phyloP scores from a whole-genome alignment of 53 echinoderm and acorn worm species.

The Paelopatides confundens region DNA sequence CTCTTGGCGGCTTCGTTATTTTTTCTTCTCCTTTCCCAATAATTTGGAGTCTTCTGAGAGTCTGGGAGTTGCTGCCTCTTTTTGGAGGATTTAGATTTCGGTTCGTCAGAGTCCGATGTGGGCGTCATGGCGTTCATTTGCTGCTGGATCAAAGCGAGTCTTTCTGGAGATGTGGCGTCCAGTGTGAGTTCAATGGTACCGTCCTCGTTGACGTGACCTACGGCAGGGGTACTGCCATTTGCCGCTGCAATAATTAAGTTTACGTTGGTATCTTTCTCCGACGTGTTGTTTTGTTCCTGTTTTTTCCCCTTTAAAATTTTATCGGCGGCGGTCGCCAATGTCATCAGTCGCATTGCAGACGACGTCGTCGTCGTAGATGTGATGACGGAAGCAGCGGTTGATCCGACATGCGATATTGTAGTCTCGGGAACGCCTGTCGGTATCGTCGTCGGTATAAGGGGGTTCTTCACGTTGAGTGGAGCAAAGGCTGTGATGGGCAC shows the following conservation, averaged over 20 bases:
- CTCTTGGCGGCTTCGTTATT: constrained; percentile 98
- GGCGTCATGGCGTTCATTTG: constrained; percentile 54
- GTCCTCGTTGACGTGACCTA: constrained; percentile 41
- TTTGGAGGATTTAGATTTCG: constrained; percentile 62
- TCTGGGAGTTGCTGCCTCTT: constrained; percentile 73
- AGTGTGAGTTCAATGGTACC: constrained; percentile 44
- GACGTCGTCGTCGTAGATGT: constrained; percentile 31
- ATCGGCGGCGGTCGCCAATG: constrained; percentile 93
- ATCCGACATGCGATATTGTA: constrained; percentile 44
- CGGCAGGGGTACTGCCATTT: neutral
- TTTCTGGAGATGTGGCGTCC: constrained; percentile 23
- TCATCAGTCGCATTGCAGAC: constrained; percentile 84
- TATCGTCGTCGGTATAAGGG: constrained; percentile 52
- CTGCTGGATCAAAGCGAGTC: neutral
- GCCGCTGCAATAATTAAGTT: neutral
- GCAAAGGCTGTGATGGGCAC: constrained; percentile 49
- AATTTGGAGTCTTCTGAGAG: constrained; percentile 78
- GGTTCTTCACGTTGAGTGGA: constrained; percentile 11
- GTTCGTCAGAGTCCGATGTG: constrained; percentile 41
- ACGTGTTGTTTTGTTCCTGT: constrained; percentile 36
- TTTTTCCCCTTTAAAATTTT: constrained; percentile 78
- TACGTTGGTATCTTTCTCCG: neutral
- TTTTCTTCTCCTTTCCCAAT: constrained; percentile 96
- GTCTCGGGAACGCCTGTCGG: constrained; percentile 37
- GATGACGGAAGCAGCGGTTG: constrained; percentile 32